A percentile compares a stretch with the other conserved stretches of the same genome.
These are phyloP conservation scores for Philotrypesis tridentata DNA, from an alignment of 1,140 invertebrate genomes.

Conservation along the genomic window DNA sequence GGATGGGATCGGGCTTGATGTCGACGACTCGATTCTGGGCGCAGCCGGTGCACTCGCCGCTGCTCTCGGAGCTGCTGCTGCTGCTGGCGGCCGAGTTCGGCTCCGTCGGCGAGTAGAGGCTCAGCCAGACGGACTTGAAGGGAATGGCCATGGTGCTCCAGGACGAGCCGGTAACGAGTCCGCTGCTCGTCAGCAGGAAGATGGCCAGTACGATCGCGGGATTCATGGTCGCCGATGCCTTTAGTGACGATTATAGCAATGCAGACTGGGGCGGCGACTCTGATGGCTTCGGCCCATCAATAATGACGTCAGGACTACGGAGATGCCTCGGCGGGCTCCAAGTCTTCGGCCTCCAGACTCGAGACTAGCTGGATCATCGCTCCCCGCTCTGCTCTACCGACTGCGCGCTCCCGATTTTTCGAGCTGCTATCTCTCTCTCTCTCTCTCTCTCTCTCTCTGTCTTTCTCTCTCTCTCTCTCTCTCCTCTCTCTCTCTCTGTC, in stretches of 20 bases:
- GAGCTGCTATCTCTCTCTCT: no score
- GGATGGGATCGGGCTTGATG: slow-evolving; percentile 61
- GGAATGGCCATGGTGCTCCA: slow-evolving; percentile 36
- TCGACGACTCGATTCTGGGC: slow-evolving; percentile 17
- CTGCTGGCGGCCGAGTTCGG: background rate
- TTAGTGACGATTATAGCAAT: background rate
- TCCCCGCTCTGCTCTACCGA: no score
- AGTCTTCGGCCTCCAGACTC: slow-evolving; percentile 25
- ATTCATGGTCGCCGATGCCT: background rate
- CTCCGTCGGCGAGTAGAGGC: slow-evolving; percentile 26
- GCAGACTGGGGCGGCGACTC: background rate
- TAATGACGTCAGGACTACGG: background rate
- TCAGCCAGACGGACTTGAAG: slow-evolving; percentile 29
- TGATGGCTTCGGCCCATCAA: slow-evolving; percentile 7
- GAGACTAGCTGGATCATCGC: slow-evolving; percentile 22
- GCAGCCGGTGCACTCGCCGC: slow-evolving; percentile 31
- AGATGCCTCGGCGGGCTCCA: slow-evolving; percentile 3
- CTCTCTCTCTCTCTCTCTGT: background rate
- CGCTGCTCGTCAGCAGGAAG: background rate
- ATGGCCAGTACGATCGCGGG: background rate
- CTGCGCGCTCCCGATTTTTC: no score
- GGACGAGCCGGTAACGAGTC: background rate
- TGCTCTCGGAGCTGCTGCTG: background rate
- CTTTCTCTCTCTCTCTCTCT: background rate
- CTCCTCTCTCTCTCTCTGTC: no score